Percentiles rank a stretch among this genome's conserved stretches.
phyloP scores from a whole-genome alignment of 2,888 invertebrate species.

The Pristionchus fissidentatus region DNA sequence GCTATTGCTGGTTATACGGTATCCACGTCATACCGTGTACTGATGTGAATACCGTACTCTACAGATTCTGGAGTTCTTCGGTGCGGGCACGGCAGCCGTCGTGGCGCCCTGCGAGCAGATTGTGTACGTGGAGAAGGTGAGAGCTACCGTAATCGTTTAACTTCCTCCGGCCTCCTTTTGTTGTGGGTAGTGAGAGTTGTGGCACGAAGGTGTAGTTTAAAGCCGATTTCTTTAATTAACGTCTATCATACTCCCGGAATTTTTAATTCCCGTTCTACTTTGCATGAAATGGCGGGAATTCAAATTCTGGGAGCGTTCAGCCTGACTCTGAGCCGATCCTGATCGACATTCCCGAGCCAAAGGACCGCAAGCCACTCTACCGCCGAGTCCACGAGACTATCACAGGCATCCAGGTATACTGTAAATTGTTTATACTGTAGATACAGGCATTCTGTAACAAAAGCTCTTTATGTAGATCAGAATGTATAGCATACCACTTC shows the following conservation, averaged over 20 bases:
- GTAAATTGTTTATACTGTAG: background rate
- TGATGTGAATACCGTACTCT: background rate
- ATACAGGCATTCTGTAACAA: too few relatives aligned
- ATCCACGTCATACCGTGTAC: too few relatives aligned
- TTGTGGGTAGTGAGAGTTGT: background rate
- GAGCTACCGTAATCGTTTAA: background rate
- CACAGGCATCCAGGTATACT: slow-evolving; percentile 26
- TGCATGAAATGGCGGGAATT: too few relatives aligned
- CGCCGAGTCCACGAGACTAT: slow-evolving; percentile 1
- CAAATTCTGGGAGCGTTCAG: too few relatives aligned
- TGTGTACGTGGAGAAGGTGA: slow-evolving; percentile 80
- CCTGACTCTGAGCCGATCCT: background rate
- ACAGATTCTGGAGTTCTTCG: slow-evolving; percentile 93
- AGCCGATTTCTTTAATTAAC: too few relatives aligned
- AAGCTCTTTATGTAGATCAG: too few relatives aligned
- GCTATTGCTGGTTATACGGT: too few relatives aligned
- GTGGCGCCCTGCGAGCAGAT: slow-evolving; percentile 91
- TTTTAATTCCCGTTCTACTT: too few relatives aligned
- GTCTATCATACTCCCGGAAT: too few relatives aligned
- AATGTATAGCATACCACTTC: too few relatives aligned
- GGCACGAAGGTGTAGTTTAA: too few relatives aligned
- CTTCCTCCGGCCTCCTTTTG: too few relatives aligned
- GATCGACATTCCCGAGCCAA: slow-evolving; percentile 12
- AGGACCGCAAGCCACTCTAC: slow-evolving; percentile 9
- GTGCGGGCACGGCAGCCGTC: slow-evolving; percentile 94